Percentiles rank a stretch among this genome's conserved stretches.
phyloP scores from a whole-genome alignment of 2,797 vertebrate genomes.

The Alcedo quadribrachys region DNA sequence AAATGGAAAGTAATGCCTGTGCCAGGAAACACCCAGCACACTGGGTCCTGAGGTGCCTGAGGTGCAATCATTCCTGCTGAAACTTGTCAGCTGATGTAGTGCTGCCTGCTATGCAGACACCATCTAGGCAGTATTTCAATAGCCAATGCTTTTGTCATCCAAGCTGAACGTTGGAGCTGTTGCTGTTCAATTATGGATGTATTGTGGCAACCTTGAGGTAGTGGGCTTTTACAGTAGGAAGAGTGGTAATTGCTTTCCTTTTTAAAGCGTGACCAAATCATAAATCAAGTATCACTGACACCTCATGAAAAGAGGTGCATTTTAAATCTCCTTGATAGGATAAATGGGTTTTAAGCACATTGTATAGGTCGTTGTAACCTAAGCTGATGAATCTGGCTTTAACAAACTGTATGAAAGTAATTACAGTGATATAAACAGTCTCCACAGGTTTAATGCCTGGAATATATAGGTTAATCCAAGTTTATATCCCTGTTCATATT shows the following conservation, averaged over 20 bases:
- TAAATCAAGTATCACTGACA: slow-evolving; percentile 39
- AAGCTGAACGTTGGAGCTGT: background rate
- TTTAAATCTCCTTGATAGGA: slow-evolving; percentile 51
- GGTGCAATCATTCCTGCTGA: background rate
- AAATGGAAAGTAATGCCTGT: background rate
- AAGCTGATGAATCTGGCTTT: slow-evolving; percentile 45
- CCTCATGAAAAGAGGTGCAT: slow-evolving; percentile 24
- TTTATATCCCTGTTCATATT: background rate
- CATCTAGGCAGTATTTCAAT: background rate
- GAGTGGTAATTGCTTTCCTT: slow-evolving; percentile 49
- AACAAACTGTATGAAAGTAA: slow-evolving; percentile 21
- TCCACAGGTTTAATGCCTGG: background rate
- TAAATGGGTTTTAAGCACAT: slow-evolving; percentile 57
- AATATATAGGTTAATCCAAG: background rate
- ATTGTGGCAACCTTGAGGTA: slow-evolving; percentile 42
- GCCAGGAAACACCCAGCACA: background rate
- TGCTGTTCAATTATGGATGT: background rate
- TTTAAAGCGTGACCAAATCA: slow-evolving; percentile 31
- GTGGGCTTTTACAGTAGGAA: background rate
- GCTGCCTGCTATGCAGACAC: background rate
- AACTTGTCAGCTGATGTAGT: background rate
- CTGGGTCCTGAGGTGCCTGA: background rate
- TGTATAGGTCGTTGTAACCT: slow-evolving; percentile 60
- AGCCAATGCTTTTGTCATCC: background rate
- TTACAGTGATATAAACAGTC: background rate